Conservation (phyloP, 2,888 invertebrate species). For the Drosophila tanythrix region DNA sequence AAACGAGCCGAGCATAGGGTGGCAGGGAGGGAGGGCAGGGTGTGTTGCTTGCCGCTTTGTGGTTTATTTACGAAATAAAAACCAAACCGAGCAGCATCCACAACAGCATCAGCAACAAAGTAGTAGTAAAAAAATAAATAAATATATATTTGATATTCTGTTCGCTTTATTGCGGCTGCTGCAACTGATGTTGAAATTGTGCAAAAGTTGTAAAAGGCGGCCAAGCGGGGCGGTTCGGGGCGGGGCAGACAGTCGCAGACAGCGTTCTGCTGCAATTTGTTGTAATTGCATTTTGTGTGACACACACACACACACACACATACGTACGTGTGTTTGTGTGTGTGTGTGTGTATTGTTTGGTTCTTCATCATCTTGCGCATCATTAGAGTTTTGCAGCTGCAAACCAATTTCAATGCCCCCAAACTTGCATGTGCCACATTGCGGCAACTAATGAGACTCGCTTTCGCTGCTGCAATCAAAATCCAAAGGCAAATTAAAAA, state of each 20-base stretch:
- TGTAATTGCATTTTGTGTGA: constrained; percentile 70
- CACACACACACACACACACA: background rate
- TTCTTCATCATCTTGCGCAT: constrained; percentile 71
- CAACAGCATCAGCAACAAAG: constrained; percentile 10
- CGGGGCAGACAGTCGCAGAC: constrained; percentile 14
- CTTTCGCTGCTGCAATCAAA: constrained; percentile 12
- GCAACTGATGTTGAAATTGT: constrained; percentile 72
- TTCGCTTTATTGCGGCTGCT: constrained; percentile 35
- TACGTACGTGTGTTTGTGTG: background rate
- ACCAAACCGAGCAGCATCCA: constrained; percentile 10
- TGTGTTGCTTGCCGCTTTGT: constrained; percentile 65
- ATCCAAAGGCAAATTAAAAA: constrained; percentile 52
- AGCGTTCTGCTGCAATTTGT: constrained; percentile 49
- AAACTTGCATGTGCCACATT: constrained; percentile 13
- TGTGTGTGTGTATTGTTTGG: constrained; percentile 5
- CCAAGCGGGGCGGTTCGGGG: background rate
- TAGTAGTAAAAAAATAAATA: constrained; percentile 15
- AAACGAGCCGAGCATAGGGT: constrained; percentile 24
- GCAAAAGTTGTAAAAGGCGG: constrained; percentile 53
- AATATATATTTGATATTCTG: constrained; percentile 69
- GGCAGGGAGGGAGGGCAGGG: background rate
- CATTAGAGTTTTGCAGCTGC: constrained; percentile 59
- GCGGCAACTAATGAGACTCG: constrained; percentile 55
- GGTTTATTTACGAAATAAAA: constrained; percentile 63
- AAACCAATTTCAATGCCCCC: background rate